phyloP scores from a whole-genome alignment of 1,140 invertebrate species.

The Littorina saxatilis region DNA sequence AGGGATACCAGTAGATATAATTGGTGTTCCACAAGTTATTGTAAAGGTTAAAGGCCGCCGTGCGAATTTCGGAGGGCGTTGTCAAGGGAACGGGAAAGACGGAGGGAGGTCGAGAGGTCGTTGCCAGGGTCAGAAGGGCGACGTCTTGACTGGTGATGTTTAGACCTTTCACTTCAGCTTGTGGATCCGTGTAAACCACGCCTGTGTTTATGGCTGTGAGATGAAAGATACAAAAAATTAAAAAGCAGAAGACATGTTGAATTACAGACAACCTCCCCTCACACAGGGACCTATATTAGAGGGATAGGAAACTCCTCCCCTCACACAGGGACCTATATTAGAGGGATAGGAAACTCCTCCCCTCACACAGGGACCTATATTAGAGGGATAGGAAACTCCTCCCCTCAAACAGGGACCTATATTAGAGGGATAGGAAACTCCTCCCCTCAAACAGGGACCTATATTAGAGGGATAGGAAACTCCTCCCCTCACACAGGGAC shows the following conservation, averaged over 20 bases:
- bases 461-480: too few relatives aligned
- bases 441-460: too few relatives aligned
- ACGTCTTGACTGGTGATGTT: conserved; percentile 57
- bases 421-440: too few relatives aligned
- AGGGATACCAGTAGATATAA: conserved; percentile 72
- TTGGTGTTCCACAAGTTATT: conserved; percentile 74
- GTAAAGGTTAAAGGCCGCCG: conserved; percentile 67
- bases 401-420: too few relatives aligned
- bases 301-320: too few relatives aligned
- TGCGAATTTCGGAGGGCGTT: conserved; percentile 51
- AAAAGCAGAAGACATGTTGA: too few relatives aligned
- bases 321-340: too few relatives aligned
- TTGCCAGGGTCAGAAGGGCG: conserved; percentile 56
- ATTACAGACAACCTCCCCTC: not conserved
- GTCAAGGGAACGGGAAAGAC: conserved; percentile 67
- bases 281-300: not conserved
- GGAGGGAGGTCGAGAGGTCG: conserved; percentile 46
- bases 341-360: too few relatives aligned
- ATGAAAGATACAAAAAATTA: conserved; percentile 16
- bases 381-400: too few relatives aligned
- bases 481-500: too few relatives aligned
- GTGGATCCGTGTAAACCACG: conserved; percentile 45
- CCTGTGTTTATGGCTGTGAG: conserved; percentile 59
- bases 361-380: too few relatives aligned
- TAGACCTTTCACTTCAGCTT: conserved; percentile 47